Evolutionary conservation across 2,888 invertebrate genomes (phyloP), one percentile per base, ranked within the genome.

Genomic region (Caenorhabditis doughertyi): DNA sequence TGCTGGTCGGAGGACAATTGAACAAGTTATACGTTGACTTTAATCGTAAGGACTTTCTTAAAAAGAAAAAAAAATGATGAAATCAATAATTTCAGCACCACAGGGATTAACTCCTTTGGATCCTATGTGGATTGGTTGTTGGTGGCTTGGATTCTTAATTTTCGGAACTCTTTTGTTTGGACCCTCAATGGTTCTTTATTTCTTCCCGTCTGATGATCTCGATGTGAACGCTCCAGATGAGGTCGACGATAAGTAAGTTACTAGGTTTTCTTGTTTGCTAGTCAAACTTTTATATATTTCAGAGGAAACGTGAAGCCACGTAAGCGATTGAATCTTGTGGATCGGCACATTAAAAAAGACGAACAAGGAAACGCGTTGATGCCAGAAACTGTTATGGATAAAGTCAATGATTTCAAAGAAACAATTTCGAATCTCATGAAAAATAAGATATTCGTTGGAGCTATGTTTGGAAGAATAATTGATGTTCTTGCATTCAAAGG

Each of bases 111-210:
- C 90, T 4, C 90, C 92, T 1, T 86, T 87, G 1, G 93, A 93
- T 83, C 92, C 93, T 0, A 89, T 92, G 77, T 93, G 93, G 93
- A 92, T 93, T 21, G 93, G 93, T 0, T 92, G 92, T 4, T 93
- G 92, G 93, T 92, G 92, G 92, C 83, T 92, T 25, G 92, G 92
- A n/a, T 92, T 92, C 84, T 73, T 92, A 4, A 85, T 88, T 27
- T 87, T 88, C 62, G 87, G 81, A 74, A 49, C 72, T 11, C 70
- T 86, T 35, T 79, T 88, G 8, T 85, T 88, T 72, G 85, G 84
- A 25, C 88, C 88, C 16, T 90, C 92, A 0, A 39, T 93, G 0
- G 89, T 91, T 1, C 86, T 93, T 39, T 92, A 92, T 39, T 89
- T 88, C 42, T 93, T 92, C 84, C 92, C 92, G 1, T 84, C 85